phyloP scores from a whole-genome alignment of 2,113 vertebrate genomes.

The Platysteira castanea region DNA sequence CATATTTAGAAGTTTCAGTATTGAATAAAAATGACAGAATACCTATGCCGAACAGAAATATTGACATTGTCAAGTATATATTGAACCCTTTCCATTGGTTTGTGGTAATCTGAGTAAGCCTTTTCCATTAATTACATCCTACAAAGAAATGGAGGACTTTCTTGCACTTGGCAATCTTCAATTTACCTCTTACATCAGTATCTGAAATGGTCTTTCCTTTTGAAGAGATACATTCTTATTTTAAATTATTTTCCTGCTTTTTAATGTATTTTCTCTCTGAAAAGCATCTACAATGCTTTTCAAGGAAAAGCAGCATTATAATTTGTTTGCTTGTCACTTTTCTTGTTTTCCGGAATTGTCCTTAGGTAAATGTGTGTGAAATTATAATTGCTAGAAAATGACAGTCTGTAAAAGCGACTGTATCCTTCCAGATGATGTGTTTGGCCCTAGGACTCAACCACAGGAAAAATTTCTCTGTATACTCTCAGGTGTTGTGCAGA shows the following conservation, averaged over 20 bases:
- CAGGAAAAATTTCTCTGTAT: background rate
- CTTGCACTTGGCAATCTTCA: background rate
- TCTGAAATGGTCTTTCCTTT: background rate
- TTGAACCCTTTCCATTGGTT: background rate
- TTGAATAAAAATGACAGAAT: background rate
- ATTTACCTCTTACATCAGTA: background rate
- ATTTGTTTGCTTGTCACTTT: background rate
- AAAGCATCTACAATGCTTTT: background rate
- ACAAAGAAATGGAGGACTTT: background rate
- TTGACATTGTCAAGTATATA: background rate
- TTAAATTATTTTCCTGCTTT: background rate
- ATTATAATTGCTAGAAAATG: background rate
- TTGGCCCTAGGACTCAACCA: background rate
- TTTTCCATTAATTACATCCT: background rate
- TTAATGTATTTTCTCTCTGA: background rate
- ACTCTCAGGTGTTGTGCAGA: background rate
- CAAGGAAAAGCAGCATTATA: background rate
- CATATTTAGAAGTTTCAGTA: background rate
- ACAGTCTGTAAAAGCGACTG: background rate
- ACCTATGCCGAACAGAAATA: background rate
- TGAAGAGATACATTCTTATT: background rate
- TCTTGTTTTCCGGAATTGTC: background rate
- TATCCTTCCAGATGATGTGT: background rate
- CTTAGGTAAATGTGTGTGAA: slow-evolving; percentile 2
- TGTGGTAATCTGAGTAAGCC: background rate